Conservation (phyloP, 2,797 vertebrate genomes). For the Xiphorhynchus erythropygius region DNA sequence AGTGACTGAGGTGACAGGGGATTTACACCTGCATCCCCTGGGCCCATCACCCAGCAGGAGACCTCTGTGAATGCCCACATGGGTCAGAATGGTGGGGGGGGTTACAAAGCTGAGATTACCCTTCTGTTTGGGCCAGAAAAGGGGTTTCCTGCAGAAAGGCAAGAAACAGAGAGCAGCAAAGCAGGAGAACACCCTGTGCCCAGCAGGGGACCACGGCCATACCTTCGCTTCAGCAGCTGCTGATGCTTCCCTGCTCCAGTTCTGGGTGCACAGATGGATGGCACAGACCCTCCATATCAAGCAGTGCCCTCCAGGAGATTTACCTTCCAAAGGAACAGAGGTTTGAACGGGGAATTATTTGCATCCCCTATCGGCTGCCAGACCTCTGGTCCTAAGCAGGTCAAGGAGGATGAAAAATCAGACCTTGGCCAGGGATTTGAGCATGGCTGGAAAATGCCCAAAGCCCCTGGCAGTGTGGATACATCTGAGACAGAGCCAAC, state of each 20-base stretch:
- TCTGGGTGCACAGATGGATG: background rate
- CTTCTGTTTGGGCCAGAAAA: background rate
- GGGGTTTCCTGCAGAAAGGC: background rate
- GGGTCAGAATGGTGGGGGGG: background rate
- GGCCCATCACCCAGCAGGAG: accelerated
- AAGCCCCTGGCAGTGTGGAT: accelerated
- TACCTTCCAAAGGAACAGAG: background rate
- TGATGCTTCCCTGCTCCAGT: background rate
- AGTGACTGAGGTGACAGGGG: background rate
- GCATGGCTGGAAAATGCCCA: background rate
- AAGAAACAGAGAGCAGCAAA: background rate
- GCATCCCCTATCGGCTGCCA: background rate
- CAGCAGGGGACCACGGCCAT: accelerated
- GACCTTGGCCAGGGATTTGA: background rate
- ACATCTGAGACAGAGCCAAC: background rate
- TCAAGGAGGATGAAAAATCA: background rate
- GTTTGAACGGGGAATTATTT: background rate
- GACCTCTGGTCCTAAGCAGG: background rate
- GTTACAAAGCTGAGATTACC: background rate
- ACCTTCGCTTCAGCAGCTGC: background rate
- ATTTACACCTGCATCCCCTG: background rate
- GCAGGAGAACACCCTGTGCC: background rate
- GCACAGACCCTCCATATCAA: background rate
- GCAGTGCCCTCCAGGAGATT: background rate
- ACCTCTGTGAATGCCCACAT: background rate